Base-by-base conservation (phyloP, 2,888 invertebrate species). In the Athrips mouffetella region DNA sequence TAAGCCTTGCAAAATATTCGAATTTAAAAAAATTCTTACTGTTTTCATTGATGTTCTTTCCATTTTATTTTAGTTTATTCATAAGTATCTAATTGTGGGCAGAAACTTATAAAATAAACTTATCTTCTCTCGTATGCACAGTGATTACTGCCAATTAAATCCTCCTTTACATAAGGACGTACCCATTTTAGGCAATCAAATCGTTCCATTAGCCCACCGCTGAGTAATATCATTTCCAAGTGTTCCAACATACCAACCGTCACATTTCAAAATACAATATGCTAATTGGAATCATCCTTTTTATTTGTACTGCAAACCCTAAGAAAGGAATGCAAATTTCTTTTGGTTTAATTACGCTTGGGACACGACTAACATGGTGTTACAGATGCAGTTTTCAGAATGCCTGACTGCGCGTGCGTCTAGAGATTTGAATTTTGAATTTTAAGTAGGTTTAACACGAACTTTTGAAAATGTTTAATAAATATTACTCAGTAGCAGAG, bases 201-300 rank as follows among this genome's bases (percentile, higher is more conserved):
- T 73, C 70, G 61, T 63, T 59, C 67, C 72, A 70, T 56, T 58
- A 65, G 77, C 76, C 85, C 82, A 84, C 85, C 87, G 78, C 82
- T 80, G 85, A 77, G 83, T 73, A 68, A 75, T 76, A 81, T 76
- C 73, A 73, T 73, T 65, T 75, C 37, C 21, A 37, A 37, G 21
- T 20, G 20, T 18, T 11, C 70, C 70, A 68, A 73, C 79, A 81
- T 80, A 76, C 81, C 70, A 83, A 80, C 81, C 84, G 76, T 86
- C 86, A 86, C 85, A 83, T 83, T 84, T 86, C 81, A 82, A 83
- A 86, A 80, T 81, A 81, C 85, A 86, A 87, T 87, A 88, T 88
- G 88, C 87, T 87, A 87, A 88, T 88, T 87, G 87, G 81, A 77
- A 79, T 72, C 66, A 62, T 63, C 69, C 73, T 78, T 82, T 82